Base-by-base conservation (phyloP, 2,113 vertebrate species). In the Emydocephalus ijimae region DNA sequence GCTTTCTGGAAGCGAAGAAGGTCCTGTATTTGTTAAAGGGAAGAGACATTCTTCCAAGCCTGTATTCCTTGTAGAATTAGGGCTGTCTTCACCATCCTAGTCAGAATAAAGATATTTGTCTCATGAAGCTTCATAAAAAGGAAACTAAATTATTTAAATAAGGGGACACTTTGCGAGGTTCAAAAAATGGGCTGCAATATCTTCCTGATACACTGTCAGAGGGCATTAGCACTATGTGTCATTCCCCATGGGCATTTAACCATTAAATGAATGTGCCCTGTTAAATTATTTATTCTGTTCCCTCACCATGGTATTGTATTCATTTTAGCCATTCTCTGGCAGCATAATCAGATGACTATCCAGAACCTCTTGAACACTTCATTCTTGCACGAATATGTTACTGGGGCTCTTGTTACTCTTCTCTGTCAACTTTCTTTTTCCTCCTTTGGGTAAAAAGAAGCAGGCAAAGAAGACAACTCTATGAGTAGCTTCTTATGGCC, bases 11-110 rank as follows among this genome's bases (percentile, higher is more conserved):
- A 95, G 95, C 39, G 95, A 61, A 20, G 97, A 97, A 85, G 92
- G 43, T 0, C 97, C 96, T 0, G 34, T 50, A 1, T 85, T 95
- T 94, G 98, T 93, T 95, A 96, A 23, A 24, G 97, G 96, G 52
- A 97, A 97, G 92, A 97, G 94, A 89, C 96, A 96, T 61, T 98
- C 96, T 1, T 94, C 97, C 56, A 97, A 45, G 93, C 94, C 95
- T 8, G 93, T 96, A 61, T 81, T 91, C 2, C 0, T 93, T 92
- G 2, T 52, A 86, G 97, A 96, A 86, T 97, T 97, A 24, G 94
- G 95, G 1, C 85, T 96, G 50, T 97, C 95, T 5, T 94, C 95
- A 52, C 87, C 96, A 21, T 95, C 95, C 97, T 97, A 95, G 89
- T 93, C 85, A 45, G 89, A 93, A 29, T 39, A 59, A 94, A 90